Evolutionary conservation across 2,797 vertebrate genomes (phyloP).

Genomic region (Eremophila alpestris): DNA sequence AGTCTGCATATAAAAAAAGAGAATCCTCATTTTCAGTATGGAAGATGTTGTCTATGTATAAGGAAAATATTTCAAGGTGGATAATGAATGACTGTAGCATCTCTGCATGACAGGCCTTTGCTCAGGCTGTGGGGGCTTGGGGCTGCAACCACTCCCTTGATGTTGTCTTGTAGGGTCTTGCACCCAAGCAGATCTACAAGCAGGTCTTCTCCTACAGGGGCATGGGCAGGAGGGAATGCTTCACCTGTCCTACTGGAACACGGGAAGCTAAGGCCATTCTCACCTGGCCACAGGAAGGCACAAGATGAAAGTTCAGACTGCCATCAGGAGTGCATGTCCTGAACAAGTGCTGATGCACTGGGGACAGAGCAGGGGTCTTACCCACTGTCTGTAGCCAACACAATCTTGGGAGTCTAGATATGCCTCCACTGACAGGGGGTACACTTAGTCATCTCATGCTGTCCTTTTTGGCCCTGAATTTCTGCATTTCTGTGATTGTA

Average conservation of each 20-base stretch:
- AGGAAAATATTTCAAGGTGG: not conserved
- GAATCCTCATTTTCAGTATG: not conserved
- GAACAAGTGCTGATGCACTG: not conserved
- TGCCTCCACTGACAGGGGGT: not conserved
- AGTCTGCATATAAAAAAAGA: not conserved
- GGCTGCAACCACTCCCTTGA: not conserved
- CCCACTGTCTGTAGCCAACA: not conserved
- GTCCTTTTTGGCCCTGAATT: not conserved
- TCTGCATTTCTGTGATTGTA: not conserved
- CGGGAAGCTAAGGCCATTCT: not conserved
- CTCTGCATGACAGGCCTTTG: not conserved
- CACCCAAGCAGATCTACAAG: not conserved
- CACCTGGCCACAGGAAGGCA: not conserved
- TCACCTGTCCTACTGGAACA: not conserved
- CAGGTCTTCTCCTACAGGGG: not conserved
- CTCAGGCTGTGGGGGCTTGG: not conserved
- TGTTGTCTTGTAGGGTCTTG: not conserved
- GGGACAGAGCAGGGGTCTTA: not conserved
- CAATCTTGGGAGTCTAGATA: accelerated
- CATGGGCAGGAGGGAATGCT: not conserved
- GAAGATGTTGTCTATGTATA: not conserved
- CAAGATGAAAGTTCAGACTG: not conserved
- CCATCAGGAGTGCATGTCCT: not conserved
- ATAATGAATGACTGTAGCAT: not conserved
- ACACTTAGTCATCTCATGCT: not conserved